Evolutionary conservation across 2,888 invertebrate genomes (phyloP).

Genomic region (Drosophila fungiperda): DNA sequence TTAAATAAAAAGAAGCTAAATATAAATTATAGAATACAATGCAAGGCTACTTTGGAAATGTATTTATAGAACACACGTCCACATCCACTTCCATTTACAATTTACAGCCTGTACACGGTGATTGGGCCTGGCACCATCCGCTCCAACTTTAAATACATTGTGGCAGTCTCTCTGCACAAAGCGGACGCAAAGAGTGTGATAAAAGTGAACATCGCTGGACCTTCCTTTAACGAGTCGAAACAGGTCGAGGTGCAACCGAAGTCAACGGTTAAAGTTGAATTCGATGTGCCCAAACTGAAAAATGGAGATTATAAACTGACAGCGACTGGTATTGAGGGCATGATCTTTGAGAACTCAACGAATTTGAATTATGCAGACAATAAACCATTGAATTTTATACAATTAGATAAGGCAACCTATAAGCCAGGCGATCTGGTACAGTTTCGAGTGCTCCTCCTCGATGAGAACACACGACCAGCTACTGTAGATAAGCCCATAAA

Average conservation of each 20-base stretch:
- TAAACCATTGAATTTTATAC: slow-evolving; percentile 90
- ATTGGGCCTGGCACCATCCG: slow-evolving; percentile 92
- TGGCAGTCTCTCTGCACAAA: slow-evolving; percentile 88
- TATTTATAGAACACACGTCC: slow-evolving; percentile 4
- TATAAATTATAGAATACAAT: background rate
- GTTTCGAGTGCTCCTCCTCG: slow-evolving; percentile 90
- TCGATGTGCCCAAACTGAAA: slow-evolving; percentile 87
- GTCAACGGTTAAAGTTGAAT: slow-evolving; percentile 89
- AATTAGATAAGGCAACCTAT: slow-evolving; percentile 96
- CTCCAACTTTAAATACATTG: slow-evolving; percentile 94
- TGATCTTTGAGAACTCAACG: slow-evolving; percentile 90
- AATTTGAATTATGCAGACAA: slow-evolving; percentile 90
- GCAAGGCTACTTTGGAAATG: slow-evolving; percentile 1
- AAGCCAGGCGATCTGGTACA: slow-evolving; percentile 93
- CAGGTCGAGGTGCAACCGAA: slow-evolving; percentile 90
- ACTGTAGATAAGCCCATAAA: slow-evolving; percentile 77
- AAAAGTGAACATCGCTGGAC: slow-evolving; percentile 91
- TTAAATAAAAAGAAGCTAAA: background rate
- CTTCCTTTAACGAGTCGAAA: slow-evolving; percentile 89
- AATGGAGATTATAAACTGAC: slow-evolving; percentile 78
- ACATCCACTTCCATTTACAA: background rate
- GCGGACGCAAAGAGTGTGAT: slow-evolving; percentile 85
- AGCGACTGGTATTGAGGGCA: slow-evolving; percentile 88
- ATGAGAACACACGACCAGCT: slow-evolving; percentile 89
- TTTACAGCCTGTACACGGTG: slow-evolving; percentile 88